A percentile compares a stretch with the other conserved stretches of the same genome.
phyloP scores from a whole-genome alignment of 2,888 invertebrate species.

The Ormyrus thymus region DNA sequence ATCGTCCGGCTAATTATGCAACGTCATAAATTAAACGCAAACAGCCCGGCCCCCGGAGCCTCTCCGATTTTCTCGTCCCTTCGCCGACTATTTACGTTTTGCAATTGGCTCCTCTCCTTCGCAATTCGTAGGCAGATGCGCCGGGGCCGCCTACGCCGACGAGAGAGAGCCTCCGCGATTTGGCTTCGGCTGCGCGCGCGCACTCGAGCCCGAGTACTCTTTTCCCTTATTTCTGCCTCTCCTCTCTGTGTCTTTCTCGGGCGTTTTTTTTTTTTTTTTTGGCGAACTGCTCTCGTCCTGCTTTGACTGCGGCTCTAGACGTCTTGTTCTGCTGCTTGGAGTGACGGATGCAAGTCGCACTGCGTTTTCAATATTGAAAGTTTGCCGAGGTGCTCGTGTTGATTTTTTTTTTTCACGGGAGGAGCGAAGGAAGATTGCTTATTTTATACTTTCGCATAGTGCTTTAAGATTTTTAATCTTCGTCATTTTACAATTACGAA shows the following conservation, averaged over 20 bases:
- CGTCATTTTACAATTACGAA: too few relatives aligned
- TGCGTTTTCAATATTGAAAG: too few relatives aligned
- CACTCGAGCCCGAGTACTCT: slow-evolving; percentile 45
- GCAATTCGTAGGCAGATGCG: slow-evolving; percentile 8
- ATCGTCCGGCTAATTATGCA: slow-evolving; percentile 60
- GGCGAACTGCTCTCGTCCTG: background rate
- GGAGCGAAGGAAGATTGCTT: too few relatives aligned
- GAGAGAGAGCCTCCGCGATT: slow-evolving; percentile 22
- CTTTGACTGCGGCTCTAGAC: background rate
- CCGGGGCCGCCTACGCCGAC: too few relatives aligned
- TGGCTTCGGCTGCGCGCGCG: slow-evolving; percentile 26
- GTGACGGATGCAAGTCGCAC: too few relatives aligned
- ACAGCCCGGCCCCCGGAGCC: slow-evolving; percentile 43
- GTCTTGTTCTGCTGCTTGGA: too few relatives aligned
- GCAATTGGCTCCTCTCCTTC: slow-evolving; percentile 48
- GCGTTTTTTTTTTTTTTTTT: background rate
- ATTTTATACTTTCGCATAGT: too few relatives aligned
- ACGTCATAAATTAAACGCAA: slow-evolving; percentile 61
- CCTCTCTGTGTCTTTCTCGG: background rate
- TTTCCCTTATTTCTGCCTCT: slow-evolving; percentile 3
- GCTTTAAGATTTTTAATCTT: too few relatives aligned
- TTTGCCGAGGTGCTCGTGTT: too few relatives aligned
- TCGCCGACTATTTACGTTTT: slow-evolving; percentile 51
- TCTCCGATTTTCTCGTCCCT: slow-evolving; percentile 15
- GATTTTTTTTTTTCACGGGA: too few relatives aligned